Conservation (phyloP, 1,140 invertebrate species). For the Neelides sp. region DNA sequence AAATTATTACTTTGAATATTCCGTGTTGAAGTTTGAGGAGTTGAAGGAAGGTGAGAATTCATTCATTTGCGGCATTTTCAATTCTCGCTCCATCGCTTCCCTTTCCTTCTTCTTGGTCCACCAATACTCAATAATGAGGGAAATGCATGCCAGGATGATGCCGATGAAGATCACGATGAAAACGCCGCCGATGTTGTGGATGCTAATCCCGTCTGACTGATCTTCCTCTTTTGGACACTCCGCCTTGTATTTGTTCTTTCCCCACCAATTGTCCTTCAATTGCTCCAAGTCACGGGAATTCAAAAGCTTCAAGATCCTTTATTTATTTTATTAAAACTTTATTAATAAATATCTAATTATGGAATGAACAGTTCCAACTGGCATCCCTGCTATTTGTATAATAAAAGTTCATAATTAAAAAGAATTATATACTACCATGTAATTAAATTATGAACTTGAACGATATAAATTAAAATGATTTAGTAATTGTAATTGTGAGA, state of each 20-base stretch:
- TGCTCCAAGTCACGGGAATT: slow-evolving; percentile 85
- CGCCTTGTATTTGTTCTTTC: slow-evolving; percentile 59
- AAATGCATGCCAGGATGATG: slow-evolving; percentile 77
- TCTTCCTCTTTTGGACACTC: slow-evolving; percentile 77
- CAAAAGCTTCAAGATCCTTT: slow-evolving; percentile 76
- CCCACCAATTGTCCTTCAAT: slow-evolving; percentile 93
- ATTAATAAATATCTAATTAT: too few species aligned
- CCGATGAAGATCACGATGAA: slow-evolving; percentile 93
- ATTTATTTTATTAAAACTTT: too few species aligned
- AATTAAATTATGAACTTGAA: too few species aligned
- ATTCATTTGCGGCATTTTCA: slow-evolving; percentile 27
- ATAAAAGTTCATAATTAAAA: too few species aligned
- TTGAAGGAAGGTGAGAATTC: slow-evolving; percentile 26
- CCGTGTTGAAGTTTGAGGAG: slow-evolving; percentile 29
- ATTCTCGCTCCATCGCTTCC: slow-evolving; percentile 29
- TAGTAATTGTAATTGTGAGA: too few species aligned
- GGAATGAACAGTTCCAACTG: too few species aligned
- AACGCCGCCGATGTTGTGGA: slow-evolving; percentile 89
- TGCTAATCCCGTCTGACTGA: slow-evolving; percentile 90
- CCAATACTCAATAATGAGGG: slow-evolving; percentile 87
- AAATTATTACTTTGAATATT: slow-evolving; percentile 32
- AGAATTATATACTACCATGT: too few species aligned
- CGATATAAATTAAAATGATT: too few species aligned
- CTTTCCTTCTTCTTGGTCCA: slow-evolving; percentile 50
- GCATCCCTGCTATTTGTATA: too few species aligned